Evolutionary conservation across 2,113 vertebrate species (phyloP), one percentile per base, ranked within the genome.

Genomic region (Stomatorhinus ivindoensis): DNA sequence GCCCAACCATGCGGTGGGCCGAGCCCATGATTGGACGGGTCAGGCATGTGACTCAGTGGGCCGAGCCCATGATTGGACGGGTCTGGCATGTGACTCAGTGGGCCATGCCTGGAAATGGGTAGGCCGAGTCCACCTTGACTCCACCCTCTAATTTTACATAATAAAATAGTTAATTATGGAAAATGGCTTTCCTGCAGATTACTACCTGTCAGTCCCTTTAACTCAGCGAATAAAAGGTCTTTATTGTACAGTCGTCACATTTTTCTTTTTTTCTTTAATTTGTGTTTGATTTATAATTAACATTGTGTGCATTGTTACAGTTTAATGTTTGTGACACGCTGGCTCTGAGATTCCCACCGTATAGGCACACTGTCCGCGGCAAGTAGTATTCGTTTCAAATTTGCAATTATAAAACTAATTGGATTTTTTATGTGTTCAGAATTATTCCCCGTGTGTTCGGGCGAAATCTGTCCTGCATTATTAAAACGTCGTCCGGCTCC

Each of bases 351-450:
- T 80, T 42, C 19, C 13, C 13, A 7, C 73, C 73, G 73, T 39
- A 80, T 42, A 13, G 73, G 35, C 73, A 80, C 73, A 80, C 31
- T 80, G 35, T 80, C 73, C 73, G 42, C 31, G 35, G 27, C 35
- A 80, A 42, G 73, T 80, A 80, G 73, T n/a, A 80, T 80, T 80
- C 13, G 17, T 80, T 80, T 80, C 73, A 80, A 80, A 80, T 80
- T 80, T 80, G 73, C 73, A 80, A 42, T 80, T 80, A 80, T 80
- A 80, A 80, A 80, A 42, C 73, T 80, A 80, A 80, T 80, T 80
- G 73, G 73, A 80, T 80, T 80, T 76, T 76, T 80, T 80, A 80
- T 80, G 35, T 80, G 73, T 80, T 80, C 15, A 7, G 73, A 80
- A 80, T 42, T 35, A 80, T 42, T 80, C 35, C 31, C 35, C 1